Evolutionary conservation across 2,888 invertebrate genomes (phyloP).

Genomic region (Athetis lepigone): DNA sequence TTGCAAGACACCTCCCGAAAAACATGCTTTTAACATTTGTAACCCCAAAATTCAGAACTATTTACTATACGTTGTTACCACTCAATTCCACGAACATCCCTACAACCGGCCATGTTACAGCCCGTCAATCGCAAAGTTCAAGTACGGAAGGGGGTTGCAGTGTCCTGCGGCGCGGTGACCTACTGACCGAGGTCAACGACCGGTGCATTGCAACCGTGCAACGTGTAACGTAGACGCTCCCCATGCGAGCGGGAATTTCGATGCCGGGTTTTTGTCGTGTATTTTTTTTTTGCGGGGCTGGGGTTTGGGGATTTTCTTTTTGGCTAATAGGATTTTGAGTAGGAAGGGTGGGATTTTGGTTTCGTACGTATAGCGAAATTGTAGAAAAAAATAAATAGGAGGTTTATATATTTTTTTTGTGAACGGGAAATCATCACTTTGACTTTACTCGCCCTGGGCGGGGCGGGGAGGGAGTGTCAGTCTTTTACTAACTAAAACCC

Average conservation of each 20-base stretch:
- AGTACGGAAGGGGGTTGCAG: constrained; percentile 73
- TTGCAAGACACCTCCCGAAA: constrained; percentile 35
- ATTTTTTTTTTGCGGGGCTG: constrained; percentile 30
- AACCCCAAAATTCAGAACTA: constrained; percentile 29
- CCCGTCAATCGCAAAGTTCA: constrained; percentile 79
- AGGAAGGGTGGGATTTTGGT: too few species aligned
- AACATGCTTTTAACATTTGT: too few species aligned
- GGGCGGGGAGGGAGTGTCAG: too few species aligned
- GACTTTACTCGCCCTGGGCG: too few species aligned
- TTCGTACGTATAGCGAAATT: too few species aligned
- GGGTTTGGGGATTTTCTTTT: constrained; percentile 5
- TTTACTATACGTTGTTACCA: constrained; percentile 31
- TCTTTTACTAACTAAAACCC: too few species aligned
- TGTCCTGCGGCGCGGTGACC: constrained; percentile 80
- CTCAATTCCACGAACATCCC: constrained; percentile 48
- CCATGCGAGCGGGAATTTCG: constrained; percentile 38
- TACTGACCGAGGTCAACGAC: constrained; percentile 87
- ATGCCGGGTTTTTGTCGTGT: constrained; percentile 31
- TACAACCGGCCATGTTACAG: constrained; percentile 36
- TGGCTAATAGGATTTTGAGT: too few species aligned
- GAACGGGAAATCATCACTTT: too few species aligned
- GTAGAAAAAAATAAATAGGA: too few species aligned
- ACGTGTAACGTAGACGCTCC: constrained; percentile 49
- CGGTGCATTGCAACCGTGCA: constrained; percentile 75
- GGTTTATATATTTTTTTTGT: too few species aligned